These are phyloP conservation scores for Cichlasoma orientale DNA, from an alignment of 2,797 vertebrate genomes.

Conservation along the genomic window DNA sequence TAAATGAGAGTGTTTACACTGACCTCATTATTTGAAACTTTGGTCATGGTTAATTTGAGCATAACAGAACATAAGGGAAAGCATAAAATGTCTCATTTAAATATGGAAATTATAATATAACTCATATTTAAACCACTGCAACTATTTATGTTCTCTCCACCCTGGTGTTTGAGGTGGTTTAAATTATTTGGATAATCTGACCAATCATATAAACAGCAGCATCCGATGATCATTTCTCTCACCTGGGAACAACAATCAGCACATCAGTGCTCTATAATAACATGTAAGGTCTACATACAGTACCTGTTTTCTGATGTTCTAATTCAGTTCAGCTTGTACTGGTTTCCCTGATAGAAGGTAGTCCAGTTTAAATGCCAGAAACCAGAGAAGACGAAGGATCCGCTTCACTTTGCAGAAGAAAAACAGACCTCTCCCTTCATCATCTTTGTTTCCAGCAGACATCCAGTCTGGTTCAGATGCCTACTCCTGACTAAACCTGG, in stretches of 20 bases:
- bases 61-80: background rate
- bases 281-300: background rate
- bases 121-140: too few relatives aligned
- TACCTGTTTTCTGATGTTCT: slow-evolving; percentile 38
- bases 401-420: slow-evolving; percentile 17
- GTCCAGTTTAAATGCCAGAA: slow-evolving; percentile 18
- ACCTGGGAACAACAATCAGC: background rate
- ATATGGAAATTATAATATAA: background rate
- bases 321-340: background rate
- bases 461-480: background rate
- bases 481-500: background rate
- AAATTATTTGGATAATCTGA: background rate
- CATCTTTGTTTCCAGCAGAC: background rate
- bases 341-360: background rate
- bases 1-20: background rate
- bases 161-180: background rate
- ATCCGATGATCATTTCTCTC: background rate
- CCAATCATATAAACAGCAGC: background rate
- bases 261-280: background rate
- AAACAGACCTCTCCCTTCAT: background rate
- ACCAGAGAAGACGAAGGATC: background rate
- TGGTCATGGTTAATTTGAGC: too few relatives aligned
- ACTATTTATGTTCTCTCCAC: background rate
- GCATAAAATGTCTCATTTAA: background rate
- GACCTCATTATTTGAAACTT: background rate